phyloP scores from a whole-genome alignment of 2,113 vertebrate genomes.

The Pelmatolapia mariae region DNA sequence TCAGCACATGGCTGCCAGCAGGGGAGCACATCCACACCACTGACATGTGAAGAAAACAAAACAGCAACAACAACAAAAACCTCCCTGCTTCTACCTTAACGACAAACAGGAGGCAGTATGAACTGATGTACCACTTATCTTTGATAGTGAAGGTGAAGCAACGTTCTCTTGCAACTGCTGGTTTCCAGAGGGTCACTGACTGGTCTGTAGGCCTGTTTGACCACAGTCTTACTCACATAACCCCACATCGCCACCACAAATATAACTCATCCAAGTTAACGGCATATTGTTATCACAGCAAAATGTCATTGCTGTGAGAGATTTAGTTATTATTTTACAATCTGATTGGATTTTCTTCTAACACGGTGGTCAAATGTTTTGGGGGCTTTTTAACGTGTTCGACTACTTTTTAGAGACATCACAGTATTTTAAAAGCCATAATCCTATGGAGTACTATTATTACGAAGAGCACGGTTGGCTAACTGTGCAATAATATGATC shows the following conservation, averaged over 20 bases:
- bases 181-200: not conserved
- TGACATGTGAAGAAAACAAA: constrained; percentile 43
- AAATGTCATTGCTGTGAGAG: not conserved
- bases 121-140: not conserved
- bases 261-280: too few relatives aligned
- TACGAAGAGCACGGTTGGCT: not conserved
- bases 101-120: not conserved
- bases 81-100: not conserved
- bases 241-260: not conserved
- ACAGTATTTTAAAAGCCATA: not conserved
- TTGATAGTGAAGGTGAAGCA: not conserved
- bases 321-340: not conserved
- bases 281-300: not conserved
- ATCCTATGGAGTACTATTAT: not conserved
- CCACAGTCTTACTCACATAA: not conserved
- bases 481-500: not conserved
- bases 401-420: not conserved
- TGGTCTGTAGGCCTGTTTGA: not conserved
- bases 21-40: constrained; percentile 34
- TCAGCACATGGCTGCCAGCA: constrained; percentile 45
- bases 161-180: not conserved
- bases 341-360: not conserved
- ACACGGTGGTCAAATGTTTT: not conserved
- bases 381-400: fast-evolving
- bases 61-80: not conserved